Base-by-base conservation (phyloP, 2,888 invertebrate genomes). In the Amphiduros pacificus region DNA sequence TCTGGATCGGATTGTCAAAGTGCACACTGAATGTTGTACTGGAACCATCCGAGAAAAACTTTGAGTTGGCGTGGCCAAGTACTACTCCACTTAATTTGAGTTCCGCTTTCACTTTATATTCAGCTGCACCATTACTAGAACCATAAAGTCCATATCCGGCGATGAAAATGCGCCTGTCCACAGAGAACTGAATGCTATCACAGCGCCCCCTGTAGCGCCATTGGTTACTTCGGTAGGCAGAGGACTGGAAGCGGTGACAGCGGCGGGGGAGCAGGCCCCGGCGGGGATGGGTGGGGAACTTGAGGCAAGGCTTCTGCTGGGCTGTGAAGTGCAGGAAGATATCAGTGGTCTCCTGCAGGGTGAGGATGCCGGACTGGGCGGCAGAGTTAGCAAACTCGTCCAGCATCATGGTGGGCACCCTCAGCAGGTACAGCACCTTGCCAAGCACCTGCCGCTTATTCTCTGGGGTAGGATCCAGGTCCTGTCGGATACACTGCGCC, bases 181-280 rank as follows among this genome's bases (percentile, higher is more conserved):
- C 95, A 70, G 92, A 93, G 84, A 97, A 97, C 80, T 96, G 95
- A 80, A 97, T 96, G 62, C 94, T 94, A 82, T 97, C 97, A 81
- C 95, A 95, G 58, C 96, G 88, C 0, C 96, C 96, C 72, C 97
- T 87, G 82, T 97, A 97, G 60, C 96, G 88, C 96, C 97, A 97
- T 81, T 97, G 96, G 79, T 96, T 97, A 76, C 93, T 93, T 73
- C 96, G 88, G 83, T 95, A 96, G 3, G 96, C 96, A 77, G 94
- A 94, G 11, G 95, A 95, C 83, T 94, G 94, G 81, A 97, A 97
- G 80, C 96, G 87, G 84, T 94, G 95, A 77, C 95, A 95, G 57
- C 94, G 91, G 89, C 93, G 93, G 68, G 94, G 91, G 84, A 92
- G 93, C 20, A 96, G 85, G 71, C 96, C 96, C 66, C 91, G 87